Evolutionary conservation across 92 coral and sea anemone species (phyloP), one percentile per base, ranked within the genome.

Genomic region (Nematostella vectensis): DNA sequence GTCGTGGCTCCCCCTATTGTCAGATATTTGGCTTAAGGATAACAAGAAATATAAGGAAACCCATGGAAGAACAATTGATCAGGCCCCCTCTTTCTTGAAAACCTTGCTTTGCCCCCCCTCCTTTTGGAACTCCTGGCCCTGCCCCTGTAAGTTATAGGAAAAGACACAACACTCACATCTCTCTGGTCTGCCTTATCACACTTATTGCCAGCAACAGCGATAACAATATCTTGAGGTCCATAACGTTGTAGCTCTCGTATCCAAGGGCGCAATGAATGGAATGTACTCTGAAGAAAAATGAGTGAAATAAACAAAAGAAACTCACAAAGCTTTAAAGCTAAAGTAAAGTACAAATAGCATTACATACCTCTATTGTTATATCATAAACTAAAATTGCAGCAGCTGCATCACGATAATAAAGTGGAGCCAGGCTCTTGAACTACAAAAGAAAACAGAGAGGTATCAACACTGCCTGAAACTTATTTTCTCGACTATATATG

Each of bases 301-400:
- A 15, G 40, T 6, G 40, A 33, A 15, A 33, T 33, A 33, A 6
- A 33, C 40, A 33, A 15, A 6, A 33, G 15, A 33, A 33, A 33
- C 15, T 6, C 15, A 15, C 8, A 33, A 33, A 33, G 40, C 8
- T 33, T 33, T 15, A 33, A 33, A 6, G 40, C n/a, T n/a, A n/a
- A n/a, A n/a, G n/a, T n/a, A n/a, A n/a, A n/a, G n/a, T n/a, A n/a
- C n/a, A n/a, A n/a, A n/a, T n/a, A n/a, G n/a, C n/a, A 33, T 15
- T 15, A 70, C 83, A 31, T 54, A 93, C 99, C 65, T 93, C 93
- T 63, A 79, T 75, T 57, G 99, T 93, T 49, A 93, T 93, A 67
- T 93, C 99, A 63, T 93, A 93, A 22, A 93, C 99, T 31, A 93
- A 61, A 71, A 93, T 93, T 39, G 99, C 99, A 29, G 99, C 99